Conservation (phyloP, 2,888 invertebrate species). For the Stegana nigrithorax region DNA sequence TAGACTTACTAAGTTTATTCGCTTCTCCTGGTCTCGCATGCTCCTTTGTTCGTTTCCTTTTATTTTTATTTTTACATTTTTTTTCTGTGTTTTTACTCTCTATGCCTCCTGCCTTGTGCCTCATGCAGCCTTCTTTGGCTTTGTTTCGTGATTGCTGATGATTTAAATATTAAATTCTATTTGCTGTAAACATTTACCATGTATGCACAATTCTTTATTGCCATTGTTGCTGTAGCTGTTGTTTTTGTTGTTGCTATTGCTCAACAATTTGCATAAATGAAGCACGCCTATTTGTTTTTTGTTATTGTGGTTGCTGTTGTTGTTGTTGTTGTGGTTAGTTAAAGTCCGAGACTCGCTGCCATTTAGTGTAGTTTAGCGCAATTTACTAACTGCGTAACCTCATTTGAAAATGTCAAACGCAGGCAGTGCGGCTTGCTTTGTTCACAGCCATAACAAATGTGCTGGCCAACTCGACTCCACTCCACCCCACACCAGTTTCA, state of each 20-base stretch:
- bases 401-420: slow-evolving; percentile 60
- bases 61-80: not conserved
- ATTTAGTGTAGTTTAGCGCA: slow-evolving; percentile 21
- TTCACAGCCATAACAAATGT: not conserved
- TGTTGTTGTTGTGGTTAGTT: slow-evolving; percentile 28
- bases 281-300: not conserved
- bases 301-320: not conserved
- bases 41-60: not conserved
- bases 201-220: no score
- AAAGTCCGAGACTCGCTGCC: no score
- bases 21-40: not conserved
- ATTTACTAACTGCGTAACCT: slow-evolving; percentile 41
- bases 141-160: not conserved
- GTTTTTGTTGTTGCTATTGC: slow-evolving; percentile 32
- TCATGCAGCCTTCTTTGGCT: not conserved
- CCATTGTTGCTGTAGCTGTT: no score
- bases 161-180: slow-evolving; percentile 52
- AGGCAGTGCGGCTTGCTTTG: slow-evolving; percentile 23
- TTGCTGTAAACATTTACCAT: slow-evolving; percentile 55
- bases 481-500: not conserved
- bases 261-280: slow-evolving; percentile 60
- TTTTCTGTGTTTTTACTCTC: not conserved
- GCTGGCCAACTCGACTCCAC: no score
- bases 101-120: not conserved
- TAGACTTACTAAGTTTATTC: slow-evolving; percentile 1